phyloP scores from a whole-genome alignment of 1,140 invertebrate genomes.

The Drosophila lacertosa region DNA sequence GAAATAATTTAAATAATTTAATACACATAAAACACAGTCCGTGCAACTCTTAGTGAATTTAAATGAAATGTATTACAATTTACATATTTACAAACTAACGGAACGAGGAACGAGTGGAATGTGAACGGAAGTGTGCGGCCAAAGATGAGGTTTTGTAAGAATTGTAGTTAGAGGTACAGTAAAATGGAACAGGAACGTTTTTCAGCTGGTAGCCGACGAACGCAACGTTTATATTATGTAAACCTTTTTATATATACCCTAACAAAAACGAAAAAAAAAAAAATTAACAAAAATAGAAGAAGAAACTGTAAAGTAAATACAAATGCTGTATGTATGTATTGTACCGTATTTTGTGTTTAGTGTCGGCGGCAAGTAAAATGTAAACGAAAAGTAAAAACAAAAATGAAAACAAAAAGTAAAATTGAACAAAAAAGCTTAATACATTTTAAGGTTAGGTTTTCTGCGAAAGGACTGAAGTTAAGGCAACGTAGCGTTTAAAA shows the following conservation, averaged over 20 bases:
- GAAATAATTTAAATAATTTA: slow-evolving; percentile 31
- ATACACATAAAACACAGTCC: slow-evolving; percentile 53
- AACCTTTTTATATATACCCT: slow-evolving; percentile 54
- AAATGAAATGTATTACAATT: slow-evolving; percentile 59
- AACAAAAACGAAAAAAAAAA: slow-evolving; percentile 36
- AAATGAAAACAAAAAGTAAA: slow-evolving; percentile 38
- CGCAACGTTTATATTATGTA: slow-evolving; percentile 42
- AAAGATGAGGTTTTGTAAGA: slow-evolving; percentile 74
- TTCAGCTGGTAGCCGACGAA: slow-evolving; percentile 25
- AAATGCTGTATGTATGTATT: slow-evolving; percentile 62
- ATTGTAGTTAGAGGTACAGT: slow-evolving; percentile 65
- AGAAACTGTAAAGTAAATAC: slow-evolving; percentile 31
- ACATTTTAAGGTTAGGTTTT: slow-evolving; percentile 78
- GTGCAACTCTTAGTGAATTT: slow-evolving; percentile 82
- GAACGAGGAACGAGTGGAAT: slow-evolving; percentile 21
- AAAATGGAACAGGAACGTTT: slow-evolving; percentile 23
- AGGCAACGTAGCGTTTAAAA: slow-evolving; percentile 83
- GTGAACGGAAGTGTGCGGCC: slow-evolving; percentile 57
- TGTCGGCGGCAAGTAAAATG: slow-evolving; percentile 57
- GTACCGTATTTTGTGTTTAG: slow-evolving; percentile 74
- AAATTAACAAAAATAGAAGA: slow-evolving; percentile 5
- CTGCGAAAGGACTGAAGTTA: slow-evolving; percentile 83
- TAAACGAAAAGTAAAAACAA: slow-evolving; percentile 37
- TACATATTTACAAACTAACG: slow-evolving; percentile 66
- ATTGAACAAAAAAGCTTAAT: slow-evolving; percentile 61